A percentile compares a stretch with the other conserved stretches of the same genome.
Conservation (phyloP, 1,140 invertebrate genomes). For the Euwallacea fornicatus region DNA sequence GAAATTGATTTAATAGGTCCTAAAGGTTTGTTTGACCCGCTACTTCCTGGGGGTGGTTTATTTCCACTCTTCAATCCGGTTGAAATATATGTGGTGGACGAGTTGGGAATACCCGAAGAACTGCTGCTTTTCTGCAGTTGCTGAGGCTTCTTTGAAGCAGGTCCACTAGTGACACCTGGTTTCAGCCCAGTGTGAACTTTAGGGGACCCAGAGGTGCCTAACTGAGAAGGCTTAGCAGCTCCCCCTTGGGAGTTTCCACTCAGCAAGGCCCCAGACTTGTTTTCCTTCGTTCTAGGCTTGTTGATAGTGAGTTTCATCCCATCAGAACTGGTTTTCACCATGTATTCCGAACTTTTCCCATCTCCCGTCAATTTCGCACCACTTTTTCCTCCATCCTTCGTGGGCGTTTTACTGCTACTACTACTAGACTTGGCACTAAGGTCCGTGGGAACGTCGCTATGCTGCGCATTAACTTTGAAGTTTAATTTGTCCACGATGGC, state of each 20-base stretch:
- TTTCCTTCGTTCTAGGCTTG: slow-evolving; percentile 72
- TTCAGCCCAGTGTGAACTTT: slow-evolving; percentile 82
- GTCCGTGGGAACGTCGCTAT: slow-evolving; percentile 58
- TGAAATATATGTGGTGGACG: slow-evolving; percentile 29
- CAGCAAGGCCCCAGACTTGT: slow-evolving; percentile 50
- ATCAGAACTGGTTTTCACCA: slow-evolving; percentile 81
- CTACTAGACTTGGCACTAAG: slow-evolving; percentile 48
- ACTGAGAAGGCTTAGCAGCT: slow-evolving; percentile 12
- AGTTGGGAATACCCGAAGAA: slow-evolving; percentile 22
- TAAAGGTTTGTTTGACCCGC: slow-evolving; percentile 19
- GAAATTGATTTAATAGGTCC: slow-evolving; percentile 50
- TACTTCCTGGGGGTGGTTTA: slow-evolving; percentile 14
- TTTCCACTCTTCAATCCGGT: slow-evolving; percentile 29
- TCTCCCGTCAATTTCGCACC: slow-evolving; percentile 43
- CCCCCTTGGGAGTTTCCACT: slow-evolving; percentile 4
- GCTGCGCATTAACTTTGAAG: slow-evolving; percentile 69
- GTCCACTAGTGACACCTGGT: slow-evolving; percentile 78
- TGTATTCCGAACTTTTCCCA: slow-evolving; percentile 78
- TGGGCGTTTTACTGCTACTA: slow-evolving; percentile 28
- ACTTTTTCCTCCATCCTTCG: slow-evolving; percentile 22
- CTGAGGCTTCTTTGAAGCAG: slow-evolving; percentile 76
- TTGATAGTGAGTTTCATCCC: slow-evolving; percentile 90
- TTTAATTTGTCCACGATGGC: slow-evolving; percentile 82
- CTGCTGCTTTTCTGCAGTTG: slow-evolving; percentile 39
- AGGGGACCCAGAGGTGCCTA: slow-evolving; percentile 62